These are phyloP conservation scores for Dermochelys coriacea DNA, from an alignment of 2,797 vertebrate species.

Conservation along the genomic window DNA sequence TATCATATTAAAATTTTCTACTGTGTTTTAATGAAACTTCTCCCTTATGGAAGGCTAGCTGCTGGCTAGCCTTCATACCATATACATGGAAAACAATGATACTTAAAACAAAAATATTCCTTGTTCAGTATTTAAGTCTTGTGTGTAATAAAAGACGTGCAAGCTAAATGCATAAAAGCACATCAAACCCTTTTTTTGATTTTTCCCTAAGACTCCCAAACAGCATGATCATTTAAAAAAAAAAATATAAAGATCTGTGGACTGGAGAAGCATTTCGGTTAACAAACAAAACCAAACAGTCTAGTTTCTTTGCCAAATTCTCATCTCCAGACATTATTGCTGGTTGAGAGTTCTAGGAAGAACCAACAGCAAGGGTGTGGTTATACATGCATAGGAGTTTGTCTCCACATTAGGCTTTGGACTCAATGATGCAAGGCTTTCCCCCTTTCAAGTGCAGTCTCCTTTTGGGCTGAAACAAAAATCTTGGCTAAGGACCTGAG, in stretches of 20 bases:
- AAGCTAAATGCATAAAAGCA: not conserved
- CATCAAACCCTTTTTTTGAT: not conserved
- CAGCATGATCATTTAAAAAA: not conserved
- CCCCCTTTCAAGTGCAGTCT: not conserved
- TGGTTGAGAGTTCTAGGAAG: conserved; percentile 3
- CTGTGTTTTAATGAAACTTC: too few species aligned
- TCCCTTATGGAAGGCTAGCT: not conserved
- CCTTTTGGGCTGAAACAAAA: not conserved
- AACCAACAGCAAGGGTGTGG: not conserved
- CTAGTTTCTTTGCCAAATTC: conserved; percentile 38
- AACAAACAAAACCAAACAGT: not conserved
- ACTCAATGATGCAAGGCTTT: not conserved
- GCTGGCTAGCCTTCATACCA: not conserved
- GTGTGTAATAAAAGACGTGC: not conserved
- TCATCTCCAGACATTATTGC: not conserved
- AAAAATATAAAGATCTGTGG: conserved; percentile 16
- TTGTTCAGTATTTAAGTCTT: not conserved
- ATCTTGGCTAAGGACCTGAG: not conserved
- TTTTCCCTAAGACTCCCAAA: not conserved
- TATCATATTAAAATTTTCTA: too few species aligned
- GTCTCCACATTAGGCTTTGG: not conserved
- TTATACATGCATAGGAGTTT: not conserved
- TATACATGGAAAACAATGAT: not conserved
- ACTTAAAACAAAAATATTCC: not conserved
- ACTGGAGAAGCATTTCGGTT: conserved; percentile 44